These are phyloP conservation scores for Chrysomela aeneicollis DNA, from an alignment of 2,888 invertebrate genomes.

Conservation along the genomic window DNA sequence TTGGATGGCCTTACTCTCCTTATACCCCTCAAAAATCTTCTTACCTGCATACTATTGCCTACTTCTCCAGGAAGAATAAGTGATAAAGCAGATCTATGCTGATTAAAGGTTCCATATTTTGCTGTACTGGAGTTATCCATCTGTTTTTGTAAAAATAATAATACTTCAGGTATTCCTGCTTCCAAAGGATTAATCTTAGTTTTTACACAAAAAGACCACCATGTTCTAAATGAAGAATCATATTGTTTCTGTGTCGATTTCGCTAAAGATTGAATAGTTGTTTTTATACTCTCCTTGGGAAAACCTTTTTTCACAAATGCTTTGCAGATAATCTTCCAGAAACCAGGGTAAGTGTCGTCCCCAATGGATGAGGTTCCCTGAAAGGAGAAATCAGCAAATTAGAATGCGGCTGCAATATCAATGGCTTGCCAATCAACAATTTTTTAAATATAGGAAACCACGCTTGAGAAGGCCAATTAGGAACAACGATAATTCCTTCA, in stretches of 20 bases:
- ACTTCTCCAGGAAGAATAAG: slow-evolving; percentile 35
- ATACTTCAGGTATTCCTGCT: background rate
- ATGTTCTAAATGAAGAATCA: background rate
- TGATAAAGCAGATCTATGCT: slow-evolving; percentile 45
- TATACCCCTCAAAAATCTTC: too few relatives aligned
- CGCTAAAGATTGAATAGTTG: background rate
- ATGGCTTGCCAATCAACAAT: background rate
- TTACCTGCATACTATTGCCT: slow-evolving; percentile 34
- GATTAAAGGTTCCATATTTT: too few relatives aligned
- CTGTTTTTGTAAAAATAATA: background rate
- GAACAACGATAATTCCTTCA: slow-evolving; percentile 46
- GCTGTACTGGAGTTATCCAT: background rate
- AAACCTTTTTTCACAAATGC: slow-evolving; percentile 8
- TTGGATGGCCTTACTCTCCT: too few relatives aligned
- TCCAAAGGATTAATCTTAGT: too few relatives aligned
- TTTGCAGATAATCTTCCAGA: too few relatives aligned
- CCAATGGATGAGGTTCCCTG: slow-evolving; percentile 13
- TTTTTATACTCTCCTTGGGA: background rate
- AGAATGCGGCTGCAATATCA: slow-evolving; percentile 3
- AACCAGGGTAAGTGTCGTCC: too few relatives aligned
- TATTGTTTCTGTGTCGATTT: slow-evolving; percentile 10
- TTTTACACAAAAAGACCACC: too few relatives aligned
- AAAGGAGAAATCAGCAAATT: slow-evolving; percentile 15
- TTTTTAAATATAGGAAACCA: slow-evolving; percentile 41
- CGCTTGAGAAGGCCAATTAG: slow-evolving; percentile 36